Conservation (phyloP, 2,797 vertebrate genomes). For the Hyperoplus immaculatus region DNA sequence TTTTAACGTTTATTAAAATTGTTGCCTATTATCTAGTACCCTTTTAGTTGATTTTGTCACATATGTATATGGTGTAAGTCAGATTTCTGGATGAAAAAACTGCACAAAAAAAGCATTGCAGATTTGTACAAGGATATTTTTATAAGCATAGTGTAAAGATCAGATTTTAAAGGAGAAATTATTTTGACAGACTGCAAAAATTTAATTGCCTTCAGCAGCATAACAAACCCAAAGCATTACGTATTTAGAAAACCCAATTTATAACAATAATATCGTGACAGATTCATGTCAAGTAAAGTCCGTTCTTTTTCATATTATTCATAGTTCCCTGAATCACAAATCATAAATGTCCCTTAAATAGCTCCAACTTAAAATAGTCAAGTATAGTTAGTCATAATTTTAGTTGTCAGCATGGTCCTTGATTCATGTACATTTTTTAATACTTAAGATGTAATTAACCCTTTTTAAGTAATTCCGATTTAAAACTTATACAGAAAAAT, state of each 20-base stretch:
- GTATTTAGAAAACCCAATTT: background rate
- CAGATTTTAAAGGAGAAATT: background rate
- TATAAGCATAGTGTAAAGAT: background rate
- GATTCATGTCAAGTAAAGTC: background rate
- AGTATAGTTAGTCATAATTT: no score
- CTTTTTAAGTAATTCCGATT: background rate
- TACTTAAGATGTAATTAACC: no score
- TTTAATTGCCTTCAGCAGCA: fast-evolving
- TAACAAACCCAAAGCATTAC: background rate
- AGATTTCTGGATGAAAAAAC: background rate
- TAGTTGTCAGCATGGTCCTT: no score
- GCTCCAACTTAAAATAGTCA: background rate
- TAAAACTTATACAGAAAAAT: background rate
- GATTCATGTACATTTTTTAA: background rate
- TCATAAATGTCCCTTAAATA: background rate
- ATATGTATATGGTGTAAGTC: background rate
- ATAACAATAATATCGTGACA: background rate
- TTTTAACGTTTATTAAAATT: background rate
- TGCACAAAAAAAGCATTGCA: background rate
- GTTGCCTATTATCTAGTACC: no score
- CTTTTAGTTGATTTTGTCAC: background rate
- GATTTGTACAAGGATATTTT: background rate
- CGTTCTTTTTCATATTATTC: background rate
- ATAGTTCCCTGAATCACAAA: background rate
- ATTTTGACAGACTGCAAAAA: background rate